phyloP scores from a whole-genome alignment of 2,888 invertebrate genomes.

The Dryobotodes eremita region DNA sequence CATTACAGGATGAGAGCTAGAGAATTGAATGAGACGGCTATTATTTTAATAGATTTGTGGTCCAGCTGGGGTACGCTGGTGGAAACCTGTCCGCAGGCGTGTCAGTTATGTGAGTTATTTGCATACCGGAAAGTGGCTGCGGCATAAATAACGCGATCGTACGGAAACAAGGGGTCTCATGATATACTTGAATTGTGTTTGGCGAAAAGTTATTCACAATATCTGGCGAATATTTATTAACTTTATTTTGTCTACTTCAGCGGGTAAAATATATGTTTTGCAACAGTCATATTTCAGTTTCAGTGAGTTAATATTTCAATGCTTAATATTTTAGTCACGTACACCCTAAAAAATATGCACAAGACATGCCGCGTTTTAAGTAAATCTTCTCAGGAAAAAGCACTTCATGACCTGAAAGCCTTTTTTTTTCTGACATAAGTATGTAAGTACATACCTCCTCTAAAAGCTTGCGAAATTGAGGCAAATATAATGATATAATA shows the following conservation, averaged over 20 bases:
- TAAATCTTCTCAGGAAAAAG: conserved; percentile 36
- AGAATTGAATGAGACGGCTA: conserved; percentile 67
- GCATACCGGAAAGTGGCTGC: conserved; percentile 62
- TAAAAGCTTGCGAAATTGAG: conserved; percentile 42
- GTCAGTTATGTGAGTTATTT: conserved; percentile 59
- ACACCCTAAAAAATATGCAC: conserved; percentile 5
- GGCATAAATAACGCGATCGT: conserved; percentile 55
- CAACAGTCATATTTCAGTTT: conserved; percentile 15
- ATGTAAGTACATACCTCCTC: neutral
- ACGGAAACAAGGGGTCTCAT: conserved; percentile 51
- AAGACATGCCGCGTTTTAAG: conserved; percentile 17
- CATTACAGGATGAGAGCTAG: conserved; percentile 64
- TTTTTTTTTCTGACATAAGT: conserved; percentile 25
- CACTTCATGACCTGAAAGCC: conserved; percentile 36
- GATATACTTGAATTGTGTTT: conserved; percentile 52
- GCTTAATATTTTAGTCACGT: conserved; percentile 33
- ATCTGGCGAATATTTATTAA: conserved; percentile 37
- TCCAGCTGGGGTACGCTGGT: conserved; percentile 56
- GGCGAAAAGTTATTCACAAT: conserved; percentile 35
- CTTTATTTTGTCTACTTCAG: conserved; percentile 13
- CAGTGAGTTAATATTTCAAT: conserved; percentile 28
- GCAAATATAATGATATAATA: conserved; percentile 43
- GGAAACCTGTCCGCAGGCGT: conserved; percentile 59
- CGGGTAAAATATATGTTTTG: neutral
- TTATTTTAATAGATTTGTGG: conserved; percentile 69